Evolutionary conservation across 1,140 invertebrate species (phyloP).

Genomic region (Parasteatoda tepidariorum): DNA sequence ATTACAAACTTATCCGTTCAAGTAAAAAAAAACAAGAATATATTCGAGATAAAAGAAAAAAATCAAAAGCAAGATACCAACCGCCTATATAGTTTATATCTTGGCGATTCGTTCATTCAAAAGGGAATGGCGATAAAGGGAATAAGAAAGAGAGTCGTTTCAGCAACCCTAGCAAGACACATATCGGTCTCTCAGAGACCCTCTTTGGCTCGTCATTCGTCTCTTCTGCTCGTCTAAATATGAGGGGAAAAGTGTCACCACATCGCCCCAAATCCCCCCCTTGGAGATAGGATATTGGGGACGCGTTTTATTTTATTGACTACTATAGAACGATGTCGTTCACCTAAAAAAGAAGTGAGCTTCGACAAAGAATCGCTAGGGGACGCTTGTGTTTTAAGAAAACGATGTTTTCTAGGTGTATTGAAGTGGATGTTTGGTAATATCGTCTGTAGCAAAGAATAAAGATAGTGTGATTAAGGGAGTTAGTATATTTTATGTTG

Average conservation of each 20-base stretch:
- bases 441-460: too few relatives aligned
- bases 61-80: too few relatives aligned
- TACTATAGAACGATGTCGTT: neutral
- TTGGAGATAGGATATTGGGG: constrained; percentile 36
- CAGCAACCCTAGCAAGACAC: neutral
- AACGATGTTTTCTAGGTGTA: neutral
- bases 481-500: too few relatives aligned
- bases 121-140: neutral
- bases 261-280: constrained; percentile 25
- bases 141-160: neutral
- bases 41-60: too few relatives aligned
- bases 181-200: neutral
- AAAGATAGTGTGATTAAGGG: too few relatives aligned
- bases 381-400: neutral
- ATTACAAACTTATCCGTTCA: too few relatives aligned
- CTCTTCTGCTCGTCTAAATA: constrained; percentile 44
- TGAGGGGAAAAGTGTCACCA: constrained; percentile 37
- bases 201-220: neutral
- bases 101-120: neutral
- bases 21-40: too few relatives aligned
- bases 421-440: too few relatives aligned
- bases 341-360: neutral
- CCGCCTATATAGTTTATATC: too few relatives aligned
- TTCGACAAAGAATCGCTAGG: neutral
- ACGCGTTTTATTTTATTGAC: constrained; percentile 41